Conservation (phyloP, 2,797 vertebrate species). For the Vultur gryphus region DNA sequence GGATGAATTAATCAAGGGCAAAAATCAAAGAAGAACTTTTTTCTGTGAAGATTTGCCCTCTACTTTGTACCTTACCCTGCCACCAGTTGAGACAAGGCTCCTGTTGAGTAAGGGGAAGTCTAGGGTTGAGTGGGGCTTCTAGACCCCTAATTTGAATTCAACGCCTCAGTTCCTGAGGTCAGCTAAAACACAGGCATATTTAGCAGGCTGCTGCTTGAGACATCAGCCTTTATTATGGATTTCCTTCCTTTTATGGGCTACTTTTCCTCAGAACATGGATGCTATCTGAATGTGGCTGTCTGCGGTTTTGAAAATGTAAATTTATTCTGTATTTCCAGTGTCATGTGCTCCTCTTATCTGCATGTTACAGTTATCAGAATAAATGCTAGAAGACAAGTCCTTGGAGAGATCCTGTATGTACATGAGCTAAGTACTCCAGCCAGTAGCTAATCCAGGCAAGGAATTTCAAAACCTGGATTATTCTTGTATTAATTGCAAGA, state of each 20-base stretch:
- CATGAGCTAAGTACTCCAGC: slow-evolving; percentile 44
- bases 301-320: slow-evolving; percentile 55
- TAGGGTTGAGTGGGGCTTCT: not conserved
- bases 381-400: slow-evolving; percentile 63
- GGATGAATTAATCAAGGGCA: not conserved
- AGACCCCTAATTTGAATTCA: not conserved
- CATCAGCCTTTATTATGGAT: not conserved
- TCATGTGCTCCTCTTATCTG: slow-evolving; percentile 60
- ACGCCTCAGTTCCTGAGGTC: not conserved
- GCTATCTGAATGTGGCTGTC: not conserved
- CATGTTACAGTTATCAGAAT: slow-evolving; percentile 59
- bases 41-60: not conserved
- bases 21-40: not conserved
- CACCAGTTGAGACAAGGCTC: not conserved
- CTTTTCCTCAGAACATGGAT: not conserved
- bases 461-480: slow-evolving; percentile 48
- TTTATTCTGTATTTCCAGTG: slow-evolving; percentile 42
- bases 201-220: not conserved
- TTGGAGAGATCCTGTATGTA: slow-evolving; percentile 45
- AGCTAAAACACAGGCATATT: not conserved
- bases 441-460: slow-evolving; percentile 55
- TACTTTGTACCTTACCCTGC: not conserved
- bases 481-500: slow-evolving; percentile 24
- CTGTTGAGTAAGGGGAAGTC: not conserved
- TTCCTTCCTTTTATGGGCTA: not conserved